A percentile compares a stretch with the other conserved stretches of the same genome.
Evolutionary conservation across 2,888 invertebrate species (phyloP).

Genomic region (Danaus chrysippus): DNA sequence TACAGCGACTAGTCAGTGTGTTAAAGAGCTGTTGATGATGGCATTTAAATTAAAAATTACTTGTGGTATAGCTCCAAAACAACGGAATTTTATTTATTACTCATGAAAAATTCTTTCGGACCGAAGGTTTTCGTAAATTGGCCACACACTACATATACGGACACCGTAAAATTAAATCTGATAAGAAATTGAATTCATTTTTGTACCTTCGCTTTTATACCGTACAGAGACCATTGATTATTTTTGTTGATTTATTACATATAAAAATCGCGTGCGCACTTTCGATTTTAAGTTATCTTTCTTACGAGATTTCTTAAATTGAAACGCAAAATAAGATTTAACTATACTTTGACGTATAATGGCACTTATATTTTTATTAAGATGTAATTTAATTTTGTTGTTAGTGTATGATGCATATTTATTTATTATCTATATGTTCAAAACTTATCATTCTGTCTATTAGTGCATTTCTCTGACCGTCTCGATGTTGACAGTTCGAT

Average conservation of each 20-base stretch:
- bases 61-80: background rate
- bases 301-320: conserved; percentile 17
- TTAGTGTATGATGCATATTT: background rate
- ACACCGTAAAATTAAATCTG: conserved; percentile 44
- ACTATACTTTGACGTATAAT: background rate
- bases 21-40: too few relatives aligned
- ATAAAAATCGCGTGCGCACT: conserved; percentile 26
- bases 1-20: too few relatives aligned
- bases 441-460: too few relatives aligned
- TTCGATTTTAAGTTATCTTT: conserved; percentile 29
- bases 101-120: conserved; percentile 34
- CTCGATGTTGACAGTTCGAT: too few relatives aligned
- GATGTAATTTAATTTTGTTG: background rate
- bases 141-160: conserved; percentile 43
- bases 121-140: conserved; percentile 44
- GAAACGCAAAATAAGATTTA: conserved; percentile 5
- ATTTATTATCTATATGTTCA: too few relatives aligned
- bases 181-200: conserved; percentile 52
- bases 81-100: conserved; percentile 29
- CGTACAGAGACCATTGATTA: conserved; percentile 23
- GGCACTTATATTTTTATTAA: background rate
- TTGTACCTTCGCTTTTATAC: conserved; percentile 21
- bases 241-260: conserved; percentile 32
- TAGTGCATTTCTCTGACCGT: too few relatives aligned
- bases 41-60: too few relatives aligned